Evolutionary conservation across 2,113 vertebrate species (phyloP), one percentile per base, ranked within the genome.

Genomic region (Pangasianodon hypophthalmus): DNA sequence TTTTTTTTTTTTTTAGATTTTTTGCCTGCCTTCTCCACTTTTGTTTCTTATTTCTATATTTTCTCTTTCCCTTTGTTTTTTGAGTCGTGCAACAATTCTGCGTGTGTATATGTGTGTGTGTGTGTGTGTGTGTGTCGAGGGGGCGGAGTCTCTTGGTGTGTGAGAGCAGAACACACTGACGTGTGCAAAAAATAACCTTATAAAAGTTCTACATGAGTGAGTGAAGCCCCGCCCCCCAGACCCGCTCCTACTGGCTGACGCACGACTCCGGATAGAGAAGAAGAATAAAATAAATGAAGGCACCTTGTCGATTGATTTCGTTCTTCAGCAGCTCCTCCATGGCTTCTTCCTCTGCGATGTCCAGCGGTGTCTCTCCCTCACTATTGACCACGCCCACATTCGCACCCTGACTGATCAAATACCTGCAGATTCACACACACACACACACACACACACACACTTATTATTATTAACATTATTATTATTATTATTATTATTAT

Each of bases 251-350:
- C 26, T 62, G 60, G 60, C 60, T 62, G 60, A 26, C 1, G 21
- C 60, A 7, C 26, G 60, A 26, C 6, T 7, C 56, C 56, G 1
- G 18, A 62, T 26, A 24, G 4, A 1, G n/a, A 6, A 19, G 69
- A 44, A 41, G 2, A 16, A 54, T 11, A 60, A 9, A 54, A 10
- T 19, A 0, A 7, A 21, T 37, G 0, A 54, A 32, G 37, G 56
- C 96, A 99, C 98, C 98, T 98, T 99, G 98, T 88, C 96, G 95
- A 95, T 98, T 99, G 93, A 99, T 97, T 96, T 99, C 98, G 92
- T 99, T 99, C 93, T 99, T 97, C 95, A 99, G 97, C 71, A 99
- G 97, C 93, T 99, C 98, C 95, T 99, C 98, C 98, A 99, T 99
- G 87, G 98, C 96, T 90, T 99, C 98, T 90, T 99, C 98, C 92